Percentiles rank a stretch among this genome's conserved stretches.
phyloP scores from a whole-genome alignment of 2,797 vertebrate species.

The Acomys russatus region DNA sequence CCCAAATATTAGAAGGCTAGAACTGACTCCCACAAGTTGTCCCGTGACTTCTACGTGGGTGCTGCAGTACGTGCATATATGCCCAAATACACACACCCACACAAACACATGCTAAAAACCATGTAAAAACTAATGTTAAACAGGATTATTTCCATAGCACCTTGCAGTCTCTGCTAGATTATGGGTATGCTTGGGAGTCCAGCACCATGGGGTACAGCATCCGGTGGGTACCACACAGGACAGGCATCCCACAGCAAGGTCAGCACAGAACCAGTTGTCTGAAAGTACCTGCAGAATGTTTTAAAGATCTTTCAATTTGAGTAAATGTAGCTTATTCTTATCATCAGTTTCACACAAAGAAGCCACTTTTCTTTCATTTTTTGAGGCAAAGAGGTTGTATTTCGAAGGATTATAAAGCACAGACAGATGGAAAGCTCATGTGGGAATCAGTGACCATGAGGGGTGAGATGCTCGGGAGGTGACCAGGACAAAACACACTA shows the following conservation, averaged over 20 bases:
- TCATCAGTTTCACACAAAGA: conserved; percentile 19
- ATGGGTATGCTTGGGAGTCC: background rate
- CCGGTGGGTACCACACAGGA: no score
- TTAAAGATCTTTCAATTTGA: conserved; percentile 2
- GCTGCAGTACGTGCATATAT: background rate
- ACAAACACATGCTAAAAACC: background rate
- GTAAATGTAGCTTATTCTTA: conserved; percentile 8
- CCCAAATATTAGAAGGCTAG: background rate
- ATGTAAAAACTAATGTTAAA: background rate
- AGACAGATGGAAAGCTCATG: conserved; percentile 58
- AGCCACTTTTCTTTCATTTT: conserved; percentile 29
- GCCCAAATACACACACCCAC: background rate
- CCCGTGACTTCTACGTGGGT: background rate
- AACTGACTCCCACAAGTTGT: background rate
- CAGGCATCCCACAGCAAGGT: background rate
- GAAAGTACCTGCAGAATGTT: conserved; percentile 15
- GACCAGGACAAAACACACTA: conserved; percentile 71
- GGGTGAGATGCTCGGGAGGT: conserved; percentile 77
- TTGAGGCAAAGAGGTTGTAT: conserved; percentile 50
- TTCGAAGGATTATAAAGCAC: conserved; percentile 61
- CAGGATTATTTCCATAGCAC: background rate
- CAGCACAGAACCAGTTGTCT: background rate
- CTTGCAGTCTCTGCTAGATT: background rate
- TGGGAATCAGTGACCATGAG: conserved; percentile 80
- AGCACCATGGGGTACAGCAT: background rate